Evolutionary conservation across 2,797 vertebrate genomes (phyloP).

Genomic region (Morelia viridis): DNA sequence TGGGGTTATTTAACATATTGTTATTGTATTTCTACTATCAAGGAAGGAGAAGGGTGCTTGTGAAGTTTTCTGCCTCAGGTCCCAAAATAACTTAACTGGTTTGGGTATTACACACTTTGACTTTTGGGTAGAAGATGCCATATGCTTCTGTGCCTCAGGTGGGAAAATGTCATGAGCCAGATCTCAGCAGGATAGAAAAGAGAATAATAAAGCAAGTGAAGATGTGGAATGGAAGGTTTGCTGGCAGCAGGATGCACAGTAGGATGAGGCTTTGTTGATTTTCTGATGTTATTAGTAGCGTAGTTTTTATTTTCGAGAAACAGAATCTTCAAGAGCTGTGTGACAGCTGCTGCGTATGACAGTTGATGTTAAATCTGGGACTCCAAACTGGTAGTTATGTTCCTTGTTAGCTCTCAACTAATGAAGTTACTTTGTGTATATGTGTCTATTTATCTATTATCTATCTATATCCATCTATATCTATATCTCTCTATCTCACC

Average conservation of each 20-base stretch:
- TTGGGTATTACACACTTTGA: background rate
- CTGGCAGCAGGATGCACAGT: background rate
- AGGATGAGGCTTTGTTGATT: background rate
- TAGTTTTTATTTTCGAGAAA: conserved; percentile 8
- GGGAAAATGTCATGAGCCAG: background rate
- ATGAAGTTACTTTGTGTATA: conserved; percentile 18
- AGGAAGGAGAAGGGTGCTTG: background rate
- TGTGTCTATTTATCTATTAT: background rate
- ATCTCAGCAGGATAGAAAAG: background rate
- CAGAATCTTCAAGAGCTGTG: background rate
- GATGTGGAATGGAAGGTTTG: background rate
- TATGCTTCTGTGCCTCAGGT: background rate
- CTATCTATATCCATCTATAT: background rate
- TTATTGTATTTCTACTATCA: background rate
- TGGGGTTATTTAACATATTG: background rate
- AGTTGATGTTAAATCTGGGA: conserved; percentile 26
- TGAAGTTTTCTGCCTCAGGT: background rate
- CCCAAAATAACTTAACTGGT: background rate
- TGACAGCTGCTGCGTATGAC: background rate
- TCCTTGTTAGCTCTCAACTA: conserved; percentile 8
- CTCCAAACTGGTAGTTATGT: conserved; percentile 7
- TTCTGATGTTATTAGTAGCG: background rate
- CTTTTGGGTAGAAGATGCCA: background rate
- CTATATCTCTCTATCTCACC: background rate
- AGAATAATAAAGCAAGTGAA: background rate